Base-by-base conservation (phyloP, 2,888 invertebrate genomes). In the Lasioglossum vierecki region DNA sequence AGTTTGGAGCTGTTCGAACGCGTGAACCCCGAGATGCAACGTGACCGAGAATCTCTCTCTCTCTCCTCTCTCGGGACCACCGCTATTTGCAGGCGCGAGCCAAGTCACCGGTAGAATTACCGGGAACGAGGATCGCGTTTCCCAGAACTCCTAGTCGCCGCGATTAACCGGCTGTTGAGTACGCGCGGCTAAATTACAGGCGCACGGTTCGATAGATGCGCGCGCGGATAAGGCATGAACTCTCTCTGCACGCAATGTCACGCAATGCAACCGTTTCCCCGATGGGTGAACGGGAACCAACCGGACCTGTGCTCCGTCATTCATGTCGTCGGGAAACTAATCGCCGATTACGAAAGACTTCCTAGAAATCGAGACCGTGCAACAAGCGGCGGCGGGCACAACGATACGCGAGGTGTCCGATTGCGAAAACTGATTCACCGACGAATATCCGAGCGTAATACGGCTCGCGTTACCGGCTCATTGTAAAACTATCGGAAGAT, bases 341-440 rank as follows among this genome's bases (percentile, higher is more conserved):
- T 74, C 79, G 75, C 70, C 78, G 74, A 81, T 84, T 83, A 80
- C 83, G 80, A 86, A 83, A 85, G 79, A 74, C 86, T 89, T 89
- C 86, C 86, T 86, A 89, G 88, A 86, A 88, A 89, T 79, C 71
- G 76, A 86, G 89, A 82, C 78, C 82, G 84, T 78, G 53, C 53
- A 53, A 53, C 76, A 39, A 46, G 68, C 76, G 35, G 68, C 79
- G 66, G 72, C 76, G 72, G 76, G 63, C 71, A 49, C 68, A 9
- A 9, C 46, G 63, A 66, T 76, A 76, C 76, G 76, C 75, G 57
- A 35, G 88, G 89, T 88, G 66, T 88, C 77, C 22, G 83, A 80
- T 89, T 89, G 83, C 90, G 79, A 84, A 80, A 89, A 85, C 79
- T 80, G 83, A 89, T 83, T 81, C 88, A 82, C 39, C 46, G 8